A percentile compares a stretch with the other conserved stretches of the same genome.
Conservation (phyloP, 2,888 invertebrate species). For the Trichogramma evanescens region DNA sequence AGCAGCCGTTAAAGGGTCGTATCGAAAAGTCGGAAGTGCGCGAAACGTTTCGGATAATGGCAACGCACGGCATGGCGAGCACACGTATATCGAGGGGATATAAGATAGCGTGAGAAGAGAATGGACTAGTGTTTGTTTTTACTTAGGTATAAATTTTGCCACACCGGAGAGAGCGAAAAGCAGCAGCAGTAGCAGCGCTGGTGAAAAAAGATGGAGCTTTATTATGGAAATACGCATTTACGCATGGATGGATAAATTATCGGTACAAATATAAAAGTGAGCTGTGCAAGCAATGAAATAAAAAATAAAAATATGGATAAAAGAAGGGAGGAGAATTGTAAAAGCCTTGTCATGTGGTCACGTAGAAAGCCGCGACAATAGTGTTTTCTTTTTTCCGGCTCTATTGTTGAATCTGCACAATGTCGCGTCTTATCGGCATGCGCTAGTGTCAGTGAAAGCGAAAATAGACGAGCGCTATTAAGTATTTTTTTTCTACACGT, state of each 20-base stretch:
- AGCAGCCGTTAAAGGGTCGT: background rate
- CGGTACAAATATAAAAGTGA: too few species aligned
- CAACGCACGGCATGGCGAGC: background rate
- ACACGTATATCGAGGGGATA: background rate
- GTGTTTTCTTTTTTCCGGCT: too few species aligned
- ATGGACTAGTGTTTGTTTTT: too few species aligned
- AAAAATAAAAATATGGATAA: too few species aligned
- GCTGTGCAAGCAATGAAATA: too few species aligned
- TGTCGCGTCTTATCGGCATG: background rate
- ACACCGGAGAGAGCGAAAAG: background rate
- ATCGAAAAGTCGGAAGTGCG: background rate
- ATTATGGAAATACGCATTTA: slow-evolving; percentile 4
- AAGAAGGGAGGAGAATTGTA: too few species aligned
- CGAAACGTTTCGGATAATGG: background rate
- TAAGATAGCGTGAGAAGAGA: background rate
- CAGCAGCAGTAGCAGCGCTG: background rate
- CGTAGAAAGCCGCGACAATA: too few species aligned
- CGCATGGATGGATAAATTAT: background rate
- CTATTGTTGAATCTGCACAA: background rate
- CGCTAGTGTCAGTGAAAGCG: too few species aligned
- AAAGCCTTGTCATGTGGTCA: too few species aligned
- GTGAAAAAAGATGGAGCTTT: background rate
- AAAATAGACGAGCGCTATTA: too few species aligned
- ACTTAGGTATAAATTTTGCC: too few species aligned
- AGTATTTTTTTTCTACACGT: too few species aligned